Percentiles rank a stretch among this genome's conserved stretches.
Conservation (phyloP, 1,140 invertebrate genomes). For the Lepeophtheirus salmonis region DNA sequence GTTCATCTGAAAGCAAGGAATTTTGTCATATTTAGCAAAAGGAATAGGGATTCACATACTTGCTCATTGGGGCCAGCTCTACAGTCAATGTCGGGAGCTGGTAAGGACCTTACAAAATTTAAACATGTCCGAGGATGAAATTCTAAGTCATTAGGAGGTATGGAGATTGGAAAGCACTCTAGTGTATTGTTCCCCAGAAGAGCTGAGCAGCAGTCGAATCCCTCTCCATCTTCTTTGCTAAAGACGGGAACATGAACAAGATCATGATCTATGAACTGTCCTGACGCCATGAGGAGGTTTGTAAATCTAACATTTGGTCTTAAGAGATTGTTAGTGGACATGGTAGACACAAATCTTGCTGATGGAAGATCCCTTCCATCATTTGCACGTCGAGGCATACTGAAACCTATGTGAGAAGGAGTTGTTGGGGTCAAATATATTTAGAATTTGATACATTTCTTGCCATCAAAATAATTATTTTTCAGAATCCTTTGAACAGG, state of each 20-base stretch:
- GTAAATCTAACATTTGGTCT: slow-evolving; percentile 45
- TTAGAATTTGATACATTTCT: no score
- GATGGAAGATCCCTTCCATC: slow-evolving; percentile 40
- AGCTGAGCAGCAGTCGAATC: neutral
- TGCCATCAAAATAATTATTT: slow-evolving; percentile 24
- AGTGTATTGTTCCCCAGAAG: slow-evolving; percentile 6
- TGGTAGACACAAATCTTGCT: slow-evolving; percentile 44
- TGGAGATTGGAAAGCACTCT: slow-evolving; percentile 23
- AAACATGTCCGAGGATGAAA: slow-evolving; percentile 31
- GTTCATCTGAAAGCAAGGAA: slow-evolving; percentile 34
- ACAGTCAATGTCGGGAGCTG: slow-evolving; percentile 42
- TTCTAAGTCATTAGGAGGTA: slow-evolving; percentile 23
- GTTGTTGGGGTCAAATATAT: neutral
- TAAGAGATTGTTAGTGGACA: slow-evolving; percentile 43
- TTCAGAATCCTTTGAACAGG: slow-evolving; percentile 58
- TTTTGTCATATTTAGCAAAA: no score
- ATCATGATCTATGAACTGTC: slow-evolving; percentile 68
- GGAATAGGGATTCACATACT: slow-evolving; percentile 28
- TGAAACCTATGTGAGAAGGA: no score
- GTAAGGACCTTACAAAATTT: slow-evolving; percentile 43
- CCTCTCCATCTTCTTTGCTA: neutral
- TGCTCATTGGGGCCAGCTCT: slow-evolving; percentile 45
- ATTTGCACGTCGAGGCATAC: slow-evolving; percentile 38
- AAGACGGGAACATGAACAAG: slow-evolving; percentile 61
- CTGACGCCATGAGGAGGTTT: slow-evolving; percentile 59